phyloP scores from a whole-genome alignment of 1,140 invertebrate species.

The Dufourea novaeangliae region DNA sequence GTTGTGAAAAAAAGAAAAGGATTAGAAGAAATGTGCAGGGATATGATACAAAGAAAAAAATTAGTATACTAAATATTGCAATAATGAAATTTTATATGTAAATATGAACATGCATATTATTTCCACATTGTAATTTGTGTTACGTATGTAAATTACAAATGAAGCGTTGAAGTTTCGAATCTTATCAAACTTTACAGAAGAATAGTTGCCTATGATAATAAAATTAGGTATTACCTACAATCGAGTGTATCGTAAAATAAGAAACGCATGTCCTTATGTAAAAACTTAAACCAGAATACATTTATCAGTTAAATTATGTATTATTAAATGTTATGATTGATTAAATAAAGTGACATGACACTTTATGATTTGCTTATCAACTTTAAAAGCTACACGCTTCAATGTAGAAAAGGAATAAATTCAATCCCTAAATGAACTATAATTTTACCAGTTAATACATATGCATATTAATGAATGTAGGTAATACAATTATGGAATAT shows the following conservation, averaged over 20 bases:
- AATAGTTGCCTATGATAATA: constrained; percentile 80
- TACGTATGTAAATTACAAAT: constrained; percentile 79
- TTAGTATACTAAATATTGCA: constrained; percentile 53
- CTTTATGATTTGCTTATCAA: constrained; percentile 68
- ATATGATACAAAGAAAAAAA: constrained; percentile 43
- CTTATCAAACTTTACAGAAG: constrained; percentile 79
- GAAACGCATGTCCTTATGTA: constrained; percentile 80
- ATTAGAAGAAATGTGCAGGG: constrained; percentile 28
- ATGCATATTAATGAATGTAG: constrained; percentile 14
- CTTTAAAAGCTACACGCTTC: constrained; percentile 26
- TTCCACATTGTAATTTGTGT: constrained; percentile 64
- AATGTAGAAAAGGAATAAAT: not conserved
- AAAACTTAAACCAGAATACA: constrained; percentile 77
- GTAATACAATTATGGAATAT: constrained; percentile 17
- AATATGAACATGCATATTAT: constrained; percentile 63
- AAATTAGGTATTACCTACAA: constrained; percentile 78
- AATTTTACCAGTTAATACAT: not conserved
- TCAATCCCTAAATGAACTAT: not conserved
- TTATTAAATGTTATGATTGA: constrained; percentile 82
- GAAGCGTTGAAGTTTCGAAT: constrained; percentile 78
- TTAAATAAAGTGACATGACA: constrained; percentile 81
- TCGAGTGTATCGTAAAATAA: constrained; percentile 78
- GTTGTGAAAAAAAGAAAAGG: constrained; percentile 19
- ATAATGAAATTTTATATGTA: constrained; percentile 67
- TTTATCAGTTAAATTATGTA: constrained; percentile 81